Evolutionary conservation across 1,140 invertebrate genomes (phyloP).

Genomic region (Drosophila pandora): DNA sequence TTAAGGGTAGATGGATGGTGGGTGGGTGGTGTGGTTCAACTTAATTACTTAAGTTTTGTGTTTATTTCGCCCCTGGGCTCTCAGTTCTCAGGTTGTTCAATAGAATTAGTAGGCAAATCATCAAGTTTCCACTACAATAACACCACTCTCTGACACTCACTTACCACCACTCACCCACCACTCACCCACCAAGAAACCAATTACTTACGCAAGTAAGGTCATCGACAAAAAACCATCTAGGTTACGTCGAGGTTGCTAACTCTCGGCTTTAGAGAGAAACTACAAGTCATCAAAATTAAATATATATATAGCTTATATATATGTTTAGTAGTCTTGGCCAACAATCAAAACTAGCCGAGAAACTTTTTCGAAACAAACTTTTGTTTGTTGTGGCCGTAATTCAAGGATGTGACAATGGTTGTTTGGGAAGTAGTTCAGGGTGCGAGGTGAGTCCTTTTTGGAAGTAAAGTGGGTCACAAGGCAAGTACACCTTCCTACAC

Average conservation of each 20-base stretch:
- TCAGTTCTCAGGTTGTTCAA: background rate
- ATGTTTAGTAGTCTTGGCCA: background rate
- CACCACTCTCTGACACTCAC: too few relatives aligned
- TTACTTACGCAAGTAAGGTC: constrained; percentile 63
- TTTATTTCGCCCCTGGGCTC: constrained; percentile 32
- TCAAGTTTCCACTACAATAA: background rate
- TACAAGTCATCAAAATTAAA: constrained; percentile 68
- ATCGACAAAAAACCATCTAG: constrained; percentile 47
- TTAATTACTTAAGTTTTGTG: constrained; percentile 61
- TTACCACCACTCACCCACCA: background rate
- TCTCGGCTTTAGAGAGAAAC: constrained; percentile 41
- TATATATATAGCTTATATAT: constrained; percentile 21
- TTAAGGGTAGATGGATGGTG: constrained; percentile 11
- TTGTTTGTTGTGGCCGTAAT: constrained; percentile 46
- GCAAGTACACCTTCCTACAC: too few relatives aligned
- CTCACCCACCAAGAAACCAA: constrained; percentile 43
- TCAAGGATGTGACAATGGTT: constrained; percentile 57
- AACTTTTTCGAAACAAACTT: constrained; percentile 57
- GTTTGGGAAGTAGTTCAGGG: constrained; percentile 43
- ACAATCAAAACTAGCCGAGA: constrained; percentile 37
- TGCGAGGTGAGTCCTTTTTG: constrained; percentile 29
- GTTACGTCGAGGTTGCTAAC: constrained; percentile 69
- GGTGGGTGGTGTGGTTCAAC: too few relatives aligned
- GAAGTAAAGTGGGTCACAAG: constrained; percentile 35
- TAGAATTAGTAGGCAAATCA: constrained; percentile 49